Evolutionary conservation across 1,140 invertebrate species (phyloP).

Genomic region (Camponotus pennsylvanicus): DNA sequence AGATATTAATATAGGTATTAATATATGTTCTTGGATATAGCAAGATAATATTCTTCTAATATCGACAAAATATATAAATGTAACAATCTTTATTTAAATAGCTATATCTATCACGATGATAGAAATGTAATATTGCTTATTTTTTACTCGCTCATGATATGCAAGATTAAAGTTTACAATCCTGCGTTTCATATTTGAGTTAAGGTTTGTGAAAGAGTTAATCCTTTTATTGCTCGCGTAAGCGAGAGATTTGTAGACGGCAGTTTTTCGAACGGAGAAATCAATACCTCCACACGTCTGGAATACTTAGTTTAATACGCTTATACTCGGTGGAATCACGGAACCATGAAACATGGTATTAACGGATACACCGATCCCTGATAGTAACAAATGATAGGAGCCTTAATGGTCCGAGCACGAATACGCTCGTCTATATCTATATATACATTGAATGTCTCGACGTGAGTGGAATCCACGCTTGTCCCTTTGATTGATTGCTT

Average conservation of each 20-base stretch:
- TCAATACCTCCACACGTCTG: conserved; percentile 60
- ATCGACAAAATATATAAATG: not conserved
- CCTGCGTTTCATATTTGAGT: conserved; percentile 21
- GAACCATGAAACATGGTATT: conserved; percentile 82
- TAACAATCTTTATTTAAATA: conserved; percentile 4
- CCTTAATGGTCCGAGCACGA: conserved; percentile 79
- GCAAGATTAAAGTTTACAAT: conserved; percentile 28
- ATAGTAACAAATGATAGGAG: conserved; percentile 83
- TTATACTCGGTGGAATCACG: conserved; percentile 77
- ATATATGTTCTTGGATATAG: not conserved
- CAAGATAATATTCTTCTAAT: not conserved
- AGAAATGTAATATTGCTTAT: not conserved
- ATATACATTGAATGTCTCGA: conserved; percentile 55
- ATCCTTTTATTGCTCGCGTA: conserved; percentile 27
- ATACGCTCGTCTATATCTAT: conserved; percentile 51
- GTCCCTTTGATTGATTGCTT: conserved; percentile 82
- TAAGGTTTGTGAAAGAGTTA: conserved; percentile 9
- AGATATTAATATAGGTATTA: too few relatives aligned
- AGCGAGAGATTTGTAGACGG: conserved; percentile 42
- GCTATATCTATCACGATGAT: not conserved
- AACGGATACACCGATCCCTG: conserved; percentile 77
- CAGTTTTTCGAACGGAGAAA: conserved; percentile 55
- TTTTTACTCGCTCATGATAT: conserved; percentile 24
- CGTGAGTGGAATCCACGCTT: conserved; percentile 71
- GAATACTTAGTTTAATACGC: conserved; percentile 80